Conservation (phyloP, 2,113 vertebrate genomes). For the Elgaria multicarinata region DNA sequence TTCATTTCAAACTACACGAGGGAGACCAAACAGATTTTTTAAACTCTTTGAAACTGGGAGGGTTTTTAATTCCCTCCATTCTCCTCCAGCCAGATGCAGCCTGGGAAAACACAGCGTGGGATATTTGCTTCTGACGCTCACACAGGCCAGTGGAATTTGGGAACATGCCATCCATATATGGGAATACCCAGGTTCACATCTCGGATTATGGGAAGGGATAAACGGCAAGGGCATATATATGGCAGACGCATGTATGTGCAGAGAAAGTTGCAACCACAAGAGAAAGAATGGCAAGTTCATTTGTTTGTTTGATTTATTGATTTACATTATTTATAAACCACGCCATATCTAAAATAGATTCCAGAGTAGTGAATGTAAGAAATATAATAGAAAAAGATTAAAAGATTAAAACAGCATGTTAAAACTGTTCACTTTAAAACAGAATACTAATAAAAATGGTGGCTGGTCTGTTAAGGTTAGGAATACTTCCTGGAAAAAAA, state of each 20-base stretch:
- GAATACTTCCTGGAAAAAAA: too few species aligned
- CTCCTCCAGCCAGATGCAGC: constrained; percentile 24
- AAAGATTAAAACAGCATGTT: too few species aligned
- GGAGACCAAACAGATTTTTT: constrained; percentile 28
- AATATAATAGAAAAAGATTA: too few species aligned
- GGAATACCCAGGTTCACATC: constrained; percentile 31
- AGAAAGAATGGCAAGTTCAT: background rate
- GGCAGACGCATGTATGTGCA: background rate
- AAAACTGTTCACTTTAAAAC: too few species aligned
- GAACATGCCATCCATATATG: constrained; percentile 10
- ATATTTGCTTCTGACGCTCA: constrained; percentile 34
- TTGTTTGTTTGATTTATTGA: too few species aligned
- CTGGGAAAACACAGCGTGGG: constrained; percentile 48
- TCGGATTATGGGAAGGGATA: constrained; percentile 41
- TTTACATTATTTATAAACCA: too few species aligned
- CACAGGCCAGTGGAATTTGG: constrained; percentile 37
- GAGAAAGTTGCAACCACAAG: background rate
- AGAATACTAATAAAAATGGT: too few species aligned
- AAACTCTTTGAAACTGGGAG: constrained; percentile 30
- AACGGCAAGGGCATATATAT: constrained; percentile 32
- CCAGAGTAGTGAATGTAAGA: too few species aligned
- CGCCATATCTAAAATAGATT: too few species aligned
- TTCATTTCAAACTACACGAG: background rate
- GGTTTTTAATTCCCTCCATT: constrained; percentile 22
- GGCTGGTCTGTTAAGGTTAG: too few species aligned